Evolutionary conservation across 2,113 vertebrate genomes (phyloP), one percentile per base, ranked within the genome.

Genomic region (Candoia aspera): DNA sequence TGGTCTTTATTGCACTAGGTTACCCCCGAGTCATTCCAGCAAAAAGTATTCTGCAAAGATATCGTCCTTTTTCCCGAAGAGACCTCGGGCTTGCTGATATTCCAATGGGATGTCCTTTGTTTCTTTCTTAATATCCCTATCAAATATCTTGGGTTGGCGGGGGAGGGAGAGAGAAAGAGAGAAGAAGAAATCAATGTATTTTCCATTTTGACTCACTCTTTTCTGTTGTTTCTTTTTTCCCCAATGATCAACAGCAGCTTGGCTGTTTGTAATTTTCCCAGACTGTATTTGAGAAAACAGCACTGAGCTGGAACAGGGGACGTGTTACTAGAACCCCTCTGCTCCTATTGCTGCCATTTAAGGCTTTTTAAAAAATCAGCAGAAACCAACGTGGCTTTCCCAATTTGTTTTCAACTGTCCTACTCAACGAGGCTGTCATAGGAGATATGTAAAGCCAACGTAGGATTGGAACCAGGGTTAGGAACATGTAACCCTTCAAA

Each of bases 31-130:
- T 98, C 96, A 98, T 84, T 96, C 96, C 87, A 99, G 96, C 1
- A 96, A 95, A 93, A 99, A 99, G 94, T 98, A 97, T n/a, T 97
- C 97, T 12, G 97, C 96, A 10, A 98, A 97, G 90, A 99, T 95
- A 17, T 97, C 96, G 0, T 96, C 96, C 0, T 93, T 97, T 90
- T 96, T 98, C 92, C 98, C 97, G 53, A 99, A 97, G 73, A 99
- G 95, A 53, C 98, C 97, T 17, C 92, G 96, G 0, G 98, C 95
- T 0, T 94, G 97, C 90, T 98, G 97, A 93, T 99, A 99, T 96
- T 99, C 99, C 96, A 99, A 95, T 0, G 99, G 98, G 24, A 99
- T 91, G 0, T 86, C 95, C 3, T 95, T 94, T 1, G 42, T 91
- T 59, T 96, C 97, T 17, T 96, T 97, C 96, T 98, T 98, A 94